phyloP scores from a whole-genome alignment of 2,113 vertebrate species.

The Aphelocoma coerulescens region DNA sequence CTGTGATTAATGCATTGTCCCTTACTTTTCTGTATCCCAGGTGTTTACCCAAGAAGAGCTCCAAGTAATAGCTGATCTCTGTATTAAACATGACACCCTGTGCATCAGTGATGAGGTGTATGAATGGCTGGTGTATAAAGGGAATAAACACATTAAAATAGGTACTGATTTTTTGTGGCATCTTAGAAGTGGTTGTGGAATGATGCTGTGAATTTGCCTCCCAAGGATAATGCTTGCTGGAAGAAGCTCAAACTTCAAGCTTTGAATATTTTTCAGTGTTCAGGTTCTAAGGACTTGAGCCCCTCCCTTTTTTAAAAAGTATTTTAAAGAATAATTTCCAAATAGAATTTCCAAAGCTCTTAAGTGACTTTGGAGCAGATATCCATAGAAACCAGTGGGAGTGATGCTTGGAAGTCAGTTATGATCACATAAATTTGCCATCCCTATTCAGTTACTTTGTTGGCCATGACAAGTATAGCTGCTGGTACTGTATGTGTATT shows the following conservation, averaged over 20 bases:
- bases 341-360: background rate
- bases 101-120: constrained; percentile 98
- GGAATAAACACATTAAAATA: constrained; percentile 90
- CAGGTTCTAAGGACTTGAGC: background rate
- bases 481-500: background rate
- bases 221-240: background rate
- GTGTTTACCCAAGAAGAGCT: constrained; percentile 88
- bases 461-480: background rate
- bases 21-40: constrained; percentile 65
- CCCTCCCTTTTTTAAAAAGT: background rate
- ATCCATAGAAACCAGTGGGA: background rate
- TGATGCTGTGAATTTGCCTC: background rate
- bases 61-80: constrained; percentile 89
- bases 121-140: constrained; percentile 91
- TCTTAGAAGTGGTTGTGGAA: background rate
- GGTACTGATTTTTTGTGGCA: constrained; percentile 70
- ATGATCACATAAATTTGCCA: background rate
- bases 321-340: background rate
- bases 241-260: background rate
- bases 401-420: background rate
- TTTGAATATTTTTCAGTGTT: background rate
- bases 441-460: background rate
- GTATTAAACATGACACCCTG: constrained; percentile 87
- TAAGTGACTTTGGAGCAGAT: background rate
- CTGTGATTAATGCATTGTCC: background rate